A percentile compares a stretch with the other conserved stretches of the same genome.
Evolutionary conservation across 2,113 vertebrate species (phyloP).

Genomic region (Leucopsar rothschildi): DNA sequence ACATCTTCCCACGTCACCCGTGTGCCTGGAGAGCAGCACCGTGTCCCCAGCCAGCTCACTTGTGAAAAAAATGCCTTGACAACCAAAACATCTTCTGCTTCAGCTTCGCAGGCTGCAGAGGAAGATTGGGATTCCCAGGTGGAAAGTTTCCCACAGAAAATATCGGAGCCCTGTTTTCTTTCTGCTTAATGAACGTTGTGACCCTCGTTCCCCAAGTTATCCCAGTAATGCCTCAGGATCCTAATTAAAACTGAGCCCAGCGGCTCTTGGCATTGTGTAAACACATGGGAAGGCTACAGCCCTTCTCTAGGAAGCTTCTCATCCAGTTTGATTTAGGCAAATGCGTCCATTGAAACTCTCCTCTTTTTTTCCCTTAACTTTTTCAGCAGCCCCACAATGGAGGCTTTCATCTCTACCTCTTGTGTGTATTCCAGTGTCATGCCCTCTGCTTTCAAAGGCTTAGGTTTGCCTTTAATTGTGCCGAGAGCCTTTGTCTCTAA

Average conservation of each 20-base stretch:
- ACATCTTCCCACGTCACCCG: neutral
- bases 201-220: constrained; percentile 3
- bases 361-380: neutral
- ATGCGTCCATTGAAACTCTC: constrained; percentile 33
- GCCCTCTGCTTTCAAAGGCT: constrained; percentile 64
- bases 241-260: constrained; percentile 28
- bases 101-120: neutral
- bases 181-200: neutral
- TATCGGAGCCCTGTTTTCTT: neutral
- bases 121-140: neutral
- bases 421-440: constrained; percentile 53
- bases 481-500: constrained; percentile 57
- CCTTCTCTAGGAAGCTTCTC: constrained; percentile 28
- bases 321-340: constrained; percentile 52
- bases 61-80: neutral
- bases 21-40: rapidly evolving
- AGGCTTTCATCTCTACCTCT: constrained; percentile 58
- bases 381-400: constrained; percentile 37
- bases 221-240: constrained; percentile 11
- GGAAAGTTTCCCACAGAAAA: constrained; percentile 36
- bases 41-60: neutral
- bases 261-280: neutral
- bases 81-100: neutral
- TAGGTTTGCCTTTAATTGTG: constrained; percentile 63
- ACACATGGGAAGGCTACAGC: constrained; percentile 26